Evolutionary conservation across 2,888 invertebrate species (phyloP).

Genomic region (Pterobdella sp.): DNA sequence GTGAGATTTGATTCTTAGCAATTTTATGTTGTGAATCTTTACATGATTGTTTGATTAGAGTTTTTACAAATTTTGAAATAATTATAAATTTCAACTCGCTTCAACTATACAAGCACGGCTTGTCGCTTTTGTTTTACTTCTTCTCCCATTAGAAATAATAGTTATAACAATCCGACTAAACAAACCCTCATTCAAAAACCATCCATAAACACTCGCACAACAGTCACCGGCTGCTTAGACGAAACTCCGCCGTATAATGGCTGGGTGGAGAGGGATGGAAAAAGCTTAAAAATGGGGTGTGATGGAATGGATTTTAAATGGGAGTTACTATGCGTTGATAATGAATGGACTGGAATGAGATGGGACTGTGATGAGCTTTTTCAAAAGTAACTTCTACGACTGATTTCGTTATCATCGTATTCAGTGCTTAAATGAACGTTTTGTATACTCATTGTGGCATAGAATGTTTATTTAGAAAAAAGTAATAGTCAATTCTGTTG

Average conservation of each 20-base stretch:
- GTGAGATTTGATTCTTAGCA: background rate
- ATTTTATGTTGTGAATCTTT: background rate
- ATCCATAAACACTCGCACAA: too few relatives aligned
- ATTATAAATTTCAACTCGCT: background rate
- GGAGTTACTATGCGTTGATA: conserved; percentile 25
- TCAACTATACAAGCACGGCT: background rate
- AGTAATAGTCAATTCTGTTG: too few relatives aligned
- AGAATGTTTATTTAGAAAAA: too few relatives aligned
- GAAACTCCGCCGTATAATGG: conserved; percentile 20
- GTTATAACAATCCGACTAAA: too few relatives aligned
- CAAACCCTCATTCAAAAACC: too few relatives aligned
- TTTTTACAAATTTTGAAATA: too few relatives aligned
- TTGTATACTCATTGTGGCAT: too few relatives aligned
- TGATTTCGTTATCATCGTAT: too few relatives aligned
- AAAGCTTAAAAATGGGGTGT: conserved; percentile 21
- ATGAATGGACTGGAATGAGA: conserved; percentile 25
- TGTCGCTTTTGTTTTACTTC: background rate
- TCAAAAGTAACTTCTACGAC: too few relatives aligned
- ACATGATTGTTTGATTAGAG: background rate
- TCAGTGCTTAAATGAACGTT: too few relatives aligned
- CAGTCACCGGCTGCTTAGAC: conserved; percentile 30
- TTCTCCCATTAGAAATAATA: too few relatives aligned
- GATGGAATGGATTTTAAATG: conserved; percentile 15
- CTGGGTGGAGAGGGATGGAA: conserved; percentile 25
- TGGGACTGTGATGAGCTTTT: conserved; percentile 27